phyloP scores from a whole-genome alignment of 2,113 vertebrate species.

The Octodon degus region DNA sequence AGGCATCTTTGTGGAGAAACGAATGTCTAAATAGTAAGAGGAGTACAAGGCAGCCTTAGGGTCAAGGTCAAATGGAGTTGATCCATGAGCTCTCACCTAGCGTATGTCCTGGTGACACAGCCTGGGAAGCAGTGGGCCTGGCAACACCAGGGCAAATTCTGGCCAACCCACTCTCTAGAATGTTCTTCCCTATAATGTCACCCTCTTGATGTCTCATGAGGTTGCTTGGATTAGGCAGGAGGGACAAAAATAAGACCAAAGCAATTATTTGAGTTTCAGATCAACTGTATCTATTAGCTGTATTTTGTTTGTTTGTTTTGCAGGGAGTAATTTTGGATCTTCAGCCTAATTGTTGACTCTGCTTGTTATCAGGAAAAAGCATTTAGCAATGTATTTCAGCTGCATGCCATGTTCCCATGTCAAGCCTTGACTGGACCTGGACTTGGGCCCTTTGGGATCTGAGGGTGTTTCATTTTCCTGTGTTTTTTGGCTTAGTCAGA shows the following conservation, averaged over 20 bases:
- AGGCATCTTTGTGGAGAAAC: conserved; percentile 46
- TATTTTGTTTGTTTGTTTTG: conserved; percentile 4
- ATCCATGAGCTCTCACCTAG: not conserved
- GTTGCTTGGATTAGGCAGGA: not conserved
- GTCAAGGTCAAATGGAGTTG: not conserved
- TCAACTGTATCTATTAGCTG: not conserved
- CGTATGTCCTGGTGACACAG: not conserved
- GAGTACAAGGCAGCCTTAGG: not conserved
- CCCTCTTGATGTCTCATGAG: not conserved
- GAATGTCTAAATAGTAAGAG: not conserved
- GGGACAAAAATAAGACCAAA: not conserved
- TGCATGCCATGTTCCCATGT: not conserved
- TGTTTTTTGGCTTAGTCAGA: conserved; percentile 65
- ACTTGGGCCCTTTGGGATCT: conserved; percentile 40
- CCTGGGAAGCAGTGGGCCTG: not conserved
- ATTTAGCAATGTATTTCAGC: conserved; percentile 57
- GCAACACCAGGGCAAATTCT: not conserved
- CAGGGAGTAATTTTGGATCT: conserved; percentile 14
- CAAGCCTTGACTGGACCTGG: not conserved
- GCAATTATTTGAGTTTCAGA: not conserved
- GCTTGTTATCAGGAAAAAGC: conserved; percentile 22
- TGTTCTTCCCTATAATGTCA: not conserved
- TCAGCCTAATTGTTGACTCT: not conserved
- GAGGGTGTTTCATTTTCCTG: conserved; percentile 59
- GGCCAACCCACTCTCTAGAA: not conserved